phyloP scores from a whole-genome alignment of 2,888 invertebrate species.

The Entomobrya proxima region DNA sequence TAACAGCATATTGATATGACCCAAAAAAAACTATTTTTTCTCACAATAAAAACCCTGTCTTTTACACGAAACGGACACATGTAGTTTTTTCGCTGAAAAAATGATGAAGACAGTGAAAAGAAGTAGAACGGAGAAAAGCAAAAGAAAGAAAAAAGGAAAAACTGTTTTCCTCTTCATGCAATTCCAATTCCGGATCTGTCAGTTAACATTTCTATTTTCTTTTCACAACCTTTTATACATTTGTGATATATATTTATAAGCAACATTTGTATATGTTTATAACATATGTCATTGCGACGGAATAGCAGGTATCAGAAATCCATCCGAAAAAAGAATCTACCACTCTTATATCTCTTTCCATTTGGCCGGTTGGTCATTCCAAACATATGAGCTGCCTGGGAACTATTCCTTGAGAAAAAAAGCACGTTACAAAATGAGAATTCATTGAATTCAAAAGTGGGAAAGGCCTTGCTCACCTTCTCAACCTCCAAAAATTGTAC shows the following conservation, averaged over 20 bases:
- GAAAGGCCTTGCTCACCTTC: neutral
- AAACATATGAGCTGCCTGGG: neutral
- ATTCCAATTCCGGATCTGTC: conserved; percentile 54
- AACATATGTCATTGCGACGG: neutral
- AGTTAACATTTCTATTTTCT: conserved; percentile 53
- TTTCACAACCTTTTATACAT: neutral
- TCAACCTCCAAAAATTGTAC: no score
- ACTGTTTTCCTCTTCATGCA: neutral
- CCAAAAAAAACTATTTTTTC: neutral
- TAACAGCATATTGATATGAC: neutral
- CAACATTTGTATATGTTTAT: neutral
- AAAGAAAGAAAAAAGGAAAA: neutral
- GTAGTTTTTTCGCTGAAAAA: neutral
- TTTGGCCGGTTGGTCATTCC: neutral
- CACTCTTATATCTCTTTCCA: neutral
- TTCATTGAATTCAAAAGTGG: conserved; percentile 10
- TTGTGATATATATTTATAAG: neutral
- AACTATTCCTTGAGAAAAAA: conserved; percentile 28
- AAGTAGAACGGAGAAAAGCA: neutral
- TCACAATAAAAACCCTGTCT: neutral
- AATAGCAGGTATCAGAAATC: neutral
- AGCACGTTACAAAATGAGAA: conserved; percentile 32
- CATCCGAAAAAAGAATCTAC: neutral
- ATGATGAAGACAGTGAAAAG: neutral
- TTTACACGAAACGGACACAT: neutral